Evolutionary conservation across 1,140 invertebrate genomes (phyloP), one percentile per base, ranked within the genome.

Genomic region (Drosophila setifemur): DNA sequence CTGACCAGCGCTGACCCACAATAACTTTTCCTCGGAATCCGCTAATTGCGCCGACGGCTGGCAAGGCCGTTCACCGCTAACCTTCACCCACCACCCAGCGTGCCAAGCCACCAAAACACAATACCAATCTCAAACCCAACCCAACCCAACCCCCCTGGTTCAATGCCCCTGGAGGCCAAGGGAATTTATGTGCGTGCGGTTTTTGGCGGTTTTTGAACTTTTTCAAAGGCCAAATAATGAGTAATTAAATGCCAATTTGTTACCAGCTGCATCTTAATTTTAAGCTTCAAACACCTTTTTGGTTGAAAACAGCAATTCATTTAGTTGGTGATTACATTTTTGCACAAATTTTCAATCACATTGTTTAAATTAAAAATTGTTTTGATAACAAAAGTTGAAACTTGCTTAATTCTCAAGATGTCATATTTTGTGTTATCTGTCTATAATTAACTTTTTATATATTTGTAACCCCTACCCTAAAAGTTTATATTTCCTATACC

Each of bases 31-130:
- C 33, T 14, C 66, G 49, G 31, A 53, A 50, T 72, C 44, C 53
- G 73, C 73, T 74, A 79, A 79, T 79, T 74, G 45, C 39, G 33
- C 12, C 39, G 58, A 35, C 58, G 28, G 35, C 31, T 40, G 31
- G 26, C 72, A 76, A 64, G 81, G 81, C 60, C 75, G 29, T 85
- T 85, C 79, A 75, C 81, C 23, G 48, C 68, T 76, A 79, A 81
- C 79, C 79, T 85, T 85, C 28, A 47, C 33, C 33, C 45, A 33
- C 52, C 60, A 19, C 43, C 44, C 49, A 39, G 5, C 26, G 29
- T 11, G 29, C 47, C 47, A 23, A 3, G 5, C 21, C n/a, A n/a
- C n/a, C n/a, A 5, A 23, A 23, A 3, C 21, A 5, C 2, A 3
- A 23, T 23, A 2, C 21, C 2, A 23, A 23, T 23, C 21, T 5